Evolutionary conservation across 2,797 vertebrate genomes (phyloP).

Genomic region (Helarctos malayanus): DNA sequence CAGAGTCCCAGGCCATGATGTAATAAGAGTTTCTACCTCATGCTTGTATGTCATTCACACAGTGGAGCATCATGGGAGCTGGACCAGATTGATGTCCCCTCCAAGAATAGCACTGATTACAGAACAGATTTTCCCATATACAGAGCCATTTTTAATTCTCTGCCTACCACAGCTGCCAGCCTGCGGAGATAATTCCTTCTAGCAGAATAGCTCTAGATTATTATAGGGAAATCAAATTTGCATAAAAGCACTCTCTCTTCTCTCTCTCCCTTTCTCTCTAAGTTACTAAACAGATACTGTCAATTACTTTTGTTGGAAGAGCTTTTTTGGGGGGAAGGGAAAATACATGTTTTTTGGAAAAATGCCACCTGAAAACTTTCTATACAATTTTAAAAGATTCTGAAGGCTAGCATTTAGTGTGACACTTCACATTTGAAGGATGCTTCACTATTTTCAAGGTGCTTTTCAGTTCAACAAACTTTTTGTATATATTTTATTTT

Average conservation of each 20-base stretch:
- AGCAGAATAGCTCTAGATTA: conserved; percentile 93
- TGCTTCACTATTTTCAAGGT: neutral
- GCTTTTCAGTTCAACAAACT: conserved; percentile 22
- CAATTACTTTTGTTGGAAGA: conserved; percentile 86
- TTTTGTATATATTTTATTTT: conserved; percentile 29
- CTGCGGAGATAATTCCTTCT: conserved; percentile 91
- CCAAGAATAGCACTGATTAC: conserved; percentile 93
- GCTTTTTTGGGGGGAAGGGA: conserved; percentile 69
- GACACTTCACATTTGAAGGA: neutral
- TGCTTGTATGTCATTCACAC: conserved; percentile 87
- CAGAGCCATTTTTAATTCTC: conserved; percentile 94
- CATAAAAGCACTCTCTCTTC: conserved; percentile 91
- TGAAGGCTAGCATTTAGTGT: neutral
- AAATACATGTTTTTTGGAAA: neutral
- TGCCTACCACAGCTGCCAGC: conserved; percentile 92
- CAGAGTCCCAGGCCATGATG: conserved; percentile 87
- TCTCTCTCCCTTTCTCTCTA: conserved; percentile 87
- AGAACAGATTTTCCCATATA: conserved; percentile 92
- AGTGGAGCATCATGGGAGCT: conserved; percentile 87
- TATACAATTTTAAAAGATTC: neutral
- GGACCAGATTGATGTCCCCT: conserved; percentile 90
- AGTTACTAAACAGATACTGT: conserved; percentile 89
- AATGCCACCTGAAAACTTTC: conserved; percentile 17
- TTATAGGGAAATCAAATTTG: conserved; percentile 94
- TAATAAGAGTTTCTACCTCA: conserved; percentile 90